These are phyloP conservation scores for Lepidurus couesii DNA, from an alignment of 1,140 invertebrate species.

Conservation along the genomic window DNA sequence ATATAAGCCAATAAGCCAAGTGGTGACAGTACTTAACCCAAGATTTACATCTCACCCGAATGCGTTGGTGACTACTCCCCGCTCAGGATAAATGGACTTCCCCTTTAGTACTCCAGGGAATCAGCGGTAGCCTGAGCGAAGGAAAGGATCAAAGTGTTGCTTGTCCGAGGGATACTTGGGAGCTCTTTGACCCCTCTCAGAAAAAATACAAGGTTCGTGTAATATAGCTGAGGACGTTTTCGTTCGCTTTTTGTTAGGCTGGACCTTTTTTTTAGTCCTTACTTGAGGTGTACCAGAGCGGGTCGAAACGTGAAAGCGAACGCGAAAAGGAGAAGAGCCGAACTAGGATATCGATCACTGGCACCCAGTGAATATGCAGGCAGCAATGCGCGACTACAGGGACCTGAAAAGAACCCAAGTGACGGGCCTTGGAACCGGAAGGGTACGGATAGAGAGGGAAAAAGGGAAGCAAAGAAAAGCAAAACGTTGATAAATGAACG, in stretches of 20 bases:
- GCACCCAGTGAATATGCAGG: constrained; percentile 4
- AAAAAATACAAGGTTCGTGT: neutral
- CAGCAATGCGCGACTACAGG: neutral
- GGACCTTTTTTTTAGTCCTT: neutral
- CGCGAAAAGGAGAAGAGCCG: neutral
- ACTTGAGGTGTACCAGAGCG: neutral
- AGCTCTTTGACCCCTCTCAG: too few species aligned
- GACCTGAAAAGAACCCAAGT: neutral
- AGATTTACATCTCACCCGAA: too few species aligned
- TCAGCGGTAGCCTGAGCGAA: neutral
- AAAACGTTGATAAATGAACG: constrained; percentile 8
- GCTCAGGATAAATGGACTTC: neutral
- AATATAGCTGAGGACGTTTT: neutral
- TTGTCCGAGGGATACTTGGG: too few species aligned
- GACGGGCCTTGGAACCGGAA: neutral
- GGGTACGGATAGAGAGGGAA: neutral
- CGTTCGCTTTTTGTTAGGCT: neutral
- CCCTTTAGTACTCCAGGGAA: neutral
- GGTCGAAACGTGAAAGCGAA: neutral
- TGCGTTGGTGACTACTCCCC: neutral
- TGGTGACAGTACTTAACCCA: too few species aligned
- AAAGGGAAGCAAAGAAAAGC: constrained; percentile 13
- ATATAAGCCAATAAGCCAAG: too few species aligned
- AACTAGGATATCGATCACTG: neutral
- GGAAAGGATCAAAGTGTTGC: neutral